Evolutionary conservation across 1,140 invertebrate species (phyloP), one percentile per base, ranked within the genome.

Genomic region (Pseudomyrmex sp.): DNA sequence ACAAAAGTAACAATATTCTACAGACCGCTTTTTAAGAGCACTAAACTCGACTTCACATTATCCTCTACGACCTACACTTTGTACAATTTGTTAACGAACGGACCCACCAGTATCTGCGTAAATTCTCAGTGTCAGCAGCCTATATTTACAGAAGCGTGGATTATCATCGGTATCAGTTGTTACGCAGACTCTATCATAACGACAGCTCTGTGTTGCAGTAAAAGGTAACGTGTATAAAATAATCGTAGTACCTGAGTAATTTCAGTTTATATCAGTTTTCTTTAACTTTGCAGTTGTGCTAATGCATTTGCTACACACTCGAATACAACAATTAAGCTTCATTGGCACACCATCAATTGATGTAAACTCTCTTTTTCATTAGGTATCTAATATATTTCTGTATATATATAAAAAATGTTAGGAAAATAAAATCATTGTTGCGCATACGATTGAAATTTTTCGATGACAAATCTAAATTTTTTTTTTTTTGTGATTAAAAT

Each of bases 111-210:
- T 62, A 87, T 92, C 65, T 93, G 93, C 54, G 58, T 90, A 23
- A 91, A 90, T 73, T 77, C 88, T 66, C 69, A 82, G 58, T 93
- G 92, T 59, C 90, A 90, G 83, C 88, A 93, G 65, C 89, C 92
- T 23, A 93, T 93, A 63, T 93, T 93, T 58, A 92, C 93, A 20
- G 92, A 93, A 86, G 86, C 92, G 26, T 93, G 92, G 92, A 63
- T 92, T 7, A 85, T 90, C 62, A 80, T 91, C 70, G 90, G 90
- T 68, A 59, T 82, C 52, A 85, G 62, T 46, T 66, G 72, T 52
- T 52, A 85, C 56, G 46, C 35, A 68, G 84, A 90, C 62, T 56
- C 69, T 12, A 74, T 91, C 83, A 87, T 88, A 85, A 90, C 83
- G 70, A 82, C 91, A 82, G 86, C 89, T 65, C 72, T 93, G 54